Conservation (phyloP, 23 tunicate genomes). For the Trididemnum clinides region DNA sequence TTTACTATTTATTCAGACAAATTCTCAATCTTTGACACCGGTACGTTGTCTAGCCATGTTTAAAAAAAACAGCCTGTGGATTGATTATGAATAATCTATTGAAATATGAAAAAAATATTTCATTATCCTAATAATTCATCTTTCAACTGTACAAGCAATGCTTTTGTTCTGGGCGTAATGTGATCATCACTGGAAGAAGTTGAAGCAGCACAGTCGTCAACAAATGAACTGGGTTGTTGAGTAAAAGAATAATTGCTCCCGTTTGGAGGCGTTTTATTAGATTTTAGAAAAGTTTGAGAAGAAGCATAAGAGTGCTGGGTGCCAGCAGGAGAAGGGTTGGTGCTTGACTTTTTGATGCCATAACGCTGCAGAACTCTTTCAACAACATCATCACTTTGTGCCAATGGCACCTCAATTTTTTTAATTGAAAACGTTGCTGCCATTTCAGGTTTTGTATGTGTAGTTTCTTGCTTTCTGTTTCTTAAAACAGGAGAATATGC, state of each 20-base stretch:
- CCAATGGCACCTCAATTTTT: background rate
- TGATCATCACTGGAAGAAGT: slow-evolving; percentile 38
- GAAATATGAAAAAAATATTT: background rate
- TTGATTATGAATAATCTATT: too few species aligned
- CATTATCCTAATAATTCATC: slow-evolving; percentile 48
- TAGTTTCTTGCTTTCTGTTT: background rate
- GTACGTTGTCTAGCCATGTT: too few species aligned
- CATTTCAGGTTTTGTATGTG: background rate
- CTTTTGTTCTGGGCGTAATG: slow-evolving; percentile 72
- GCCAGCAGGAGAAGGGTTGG: background rate
- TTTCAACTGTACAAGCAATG: slow-evolving; percentile 74
- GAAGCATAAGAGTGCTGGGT: slow-evolving; percentile 14
- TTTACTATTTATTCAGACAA: too few species aligned
- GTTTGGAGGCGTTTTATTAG: background rate
- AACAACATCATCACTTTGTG: slow-evolving; percentile 65
- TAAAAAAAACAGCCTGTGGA: too few species aligned
- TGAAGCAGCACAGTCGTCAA: background rate
- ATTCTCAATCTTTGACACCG: too few species aligned
- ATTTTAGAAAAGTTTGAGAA: background rate
- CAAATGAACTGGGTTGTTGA: background rate
- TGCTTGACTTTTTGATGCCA: slow-evolving; percentile 58
- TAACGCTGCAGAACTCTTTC: slow-evolving; percentile 79
- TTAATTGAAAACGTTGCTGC: background rate
- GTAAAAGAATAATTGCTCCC: background rate
- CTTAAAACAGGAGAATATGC: background rate